A percentile compares a stretch with the other conserved stretches of the same genome.
These are phyloP conservation scores for Thunnus maccoyii DNA, from an alignment of 2,113 vertebrate genomes.

Conservation along the genomic window DNA sequence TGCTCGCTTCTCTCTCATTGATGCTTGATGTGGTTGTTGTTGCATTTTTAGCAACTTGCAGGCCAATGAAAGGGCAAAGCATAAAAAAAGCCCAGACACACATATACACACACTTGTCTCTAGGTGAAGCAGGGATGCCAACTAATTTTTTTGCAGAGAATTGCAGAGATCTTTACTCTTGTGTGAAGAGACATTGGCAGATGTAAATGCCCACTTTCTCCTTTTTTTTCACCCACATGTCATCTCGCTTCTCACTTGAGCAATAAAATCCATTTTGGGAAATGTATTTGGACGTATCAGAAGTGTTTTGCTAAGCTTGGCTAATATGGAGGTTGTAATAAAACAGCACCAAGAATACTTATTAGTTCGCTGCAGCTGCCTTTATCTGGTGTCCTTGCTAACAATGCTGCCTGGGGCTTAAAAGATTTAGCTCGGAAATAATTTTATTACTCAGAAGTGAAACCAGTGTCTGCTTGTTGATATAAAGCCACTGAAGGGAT, in stretches of 20 bases:
- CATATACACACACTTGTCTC: conserved; percentile 17
- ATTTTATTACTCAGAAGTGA: conserved; percentile 29
- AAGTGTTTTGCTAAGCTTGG: conserved; percentile 26
- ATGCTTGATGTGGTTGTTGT: conserved; percentile 64
- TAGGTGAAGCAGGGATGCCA: conserved; percentile 55
- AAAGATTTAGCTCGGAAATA: conserved; percentile 25
- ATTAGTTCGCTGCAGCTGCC: conserved; percentile 33
- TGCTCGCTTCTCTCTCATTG: conserved; percentile 57
- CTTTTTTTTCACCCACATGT: conserved; percentile 24
- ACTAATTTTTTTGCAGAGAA: conserved; percentile 54
- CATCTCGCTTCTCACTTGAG: conserved; percentile 36
- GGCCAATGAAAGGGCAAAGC: conserved; percentile 45
- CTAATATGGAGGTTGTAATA: conserved; percentile 37
- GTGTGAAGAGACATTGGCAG: conserved; percentile 28
- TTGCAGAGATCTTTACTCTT: conserved; percentile 26
- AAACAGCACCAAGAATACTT: conserved; percentile 30
- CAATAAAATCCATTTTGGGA: conserved; percentile 46
- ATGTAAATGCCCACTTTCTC: conserved; percentile 22
- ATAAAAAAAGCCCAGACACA: neutral
- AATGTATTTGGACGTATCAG: conserved; percentile 53
- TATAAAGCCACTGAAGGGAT: conserved; percentile 15
- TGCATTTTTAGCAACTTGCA: conserved; percentile 60
- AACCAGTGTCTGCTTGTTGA: conserved; percentile 5
- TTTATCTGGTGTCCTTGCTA: conserved; percentile 28
- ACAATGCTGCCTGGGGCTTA: conserved; percentile 30